A percentile compares a stretch with the other conserved stretches of the same genome.
Conservation (phyloP, 2,113 vertebrate species). For the Myxocyprinus asiaticus region DNA sequence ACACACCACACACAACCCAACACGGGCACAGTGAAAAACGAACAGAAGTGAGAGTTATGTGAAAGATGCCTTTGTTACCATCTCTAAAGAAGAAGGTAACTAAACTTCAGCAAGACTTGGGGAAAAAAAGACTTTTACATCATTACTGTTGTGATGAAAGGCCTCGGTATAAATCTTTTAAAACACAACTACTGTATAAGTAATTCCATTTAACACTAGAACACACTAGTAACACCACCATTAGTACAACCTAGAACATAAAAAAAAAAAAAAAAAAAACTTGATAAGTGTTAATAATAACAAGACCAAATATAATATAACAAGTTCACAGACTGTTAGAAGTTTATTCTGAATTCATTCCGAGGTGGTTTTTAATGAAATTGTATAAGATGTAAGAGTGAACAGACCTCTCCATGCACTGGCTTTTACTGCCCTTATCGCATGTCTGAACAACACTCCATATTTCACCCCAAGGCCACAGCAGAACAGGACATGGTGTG, state of each 20-base stretch:
- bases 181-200: slow-evolving; percentile 1
- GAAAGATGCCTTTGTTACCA: slow-evolving; percentile 27
- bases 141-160: slow-evolving; percentile 21
- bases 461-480: slow-evolving; percentile 33
- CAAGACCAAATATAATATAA: slow-evolving; percentile 43
- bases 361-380: slow-evolving; percentile 35
- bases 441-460: slow-evolving; percentile 47
- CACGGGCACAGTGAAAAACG: slow-evolving; percentile 19
- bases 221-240: slow-evolving; percentile 32
- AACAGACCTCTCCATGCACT: slow-evolving; percentile 47
- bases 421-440: slow-evolving; percentile 39
- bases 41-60: slow-evolving; percentile 4
- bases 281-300: slow-evolving; percentile 31
- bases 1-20: slow-evolving; percentile 11
- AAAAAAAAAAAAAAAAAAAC: too few species aligned
- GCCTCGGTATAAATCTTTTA: slow-evolving; percentile 37
- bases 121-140: not conserved
- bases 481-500: slow-evolving; percentile 26
- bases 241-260: slow-evolving; percentile 1
- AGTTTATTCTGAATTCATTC: slow-evolving; percentile 44
- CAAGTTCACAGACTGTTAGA: slow-evolving; percentile 58
- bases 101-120: slow-evolving; percentile 35
- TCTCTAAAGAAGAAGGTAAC: slow-evolving; percentile 16
- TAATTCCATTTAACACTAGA: slow-evolving; percentile 29
- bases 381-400: slow-evolving; percentile 38